Percentiles rank a stretch among this genome's conserved stretches.
Conservation (phyloP, 2,113 vertebrate species). For the Passer domesticus region DNA sequence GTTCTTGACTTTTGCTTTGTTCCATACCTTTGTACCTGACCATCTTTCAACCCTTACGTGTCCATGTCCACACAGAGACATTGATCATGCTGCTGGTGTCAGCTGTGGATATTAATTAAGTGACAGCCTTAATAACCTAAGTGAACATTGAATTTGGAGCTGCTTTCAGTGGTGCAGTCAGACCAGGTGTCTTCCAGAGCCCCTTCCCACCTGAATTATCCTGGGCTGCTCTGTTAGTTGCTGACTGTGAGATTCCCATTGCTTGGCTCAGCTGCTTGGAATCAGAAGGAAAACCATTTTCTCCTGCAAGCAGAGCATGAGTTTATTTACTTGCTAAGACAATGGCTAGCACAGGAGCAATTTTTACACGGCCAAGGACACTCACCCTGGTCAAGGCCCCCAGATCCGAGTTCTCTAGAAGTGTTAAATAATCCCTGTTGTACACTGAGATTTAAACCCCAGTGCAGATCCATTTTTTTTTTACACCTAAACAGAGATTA, state of each 20-base stretch:
- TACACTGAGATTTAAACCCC: background rate
- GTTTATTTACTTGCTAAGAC: background rate
- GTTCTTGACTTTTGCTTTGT: background rate
- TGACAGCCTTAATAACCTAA: background rate
- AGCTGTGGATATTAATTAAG: background rate
- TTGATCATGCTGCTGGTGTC: background rate
- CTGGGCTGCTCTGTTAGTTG: background rate
- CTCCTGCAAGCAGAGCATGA: background rate
- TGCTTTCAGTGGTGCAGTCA: background rate
- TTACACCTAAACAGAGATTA: background rate
- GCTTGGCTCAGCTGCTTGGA: background rate
- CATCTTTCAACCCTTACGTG: rapidly evolving
- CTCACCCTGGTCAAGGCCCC: background rate
- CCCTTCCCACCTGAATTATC: background rate
- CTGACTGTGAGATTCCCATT: background rate
- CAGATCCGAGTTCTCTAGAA: background rate
- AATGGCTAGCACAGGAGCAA: background rate
- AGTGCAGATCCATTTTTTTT: background rate
- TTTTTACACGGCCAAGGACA: background rate
- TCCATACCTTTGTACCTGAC: background rate
- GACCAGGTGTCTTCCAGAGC: background rate
- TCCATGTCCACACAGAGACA: background rate
- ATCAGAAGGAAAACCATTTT: background rate
- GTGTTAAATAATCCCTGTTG: background rate
- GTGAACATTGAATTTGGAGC: background rate